These are phyloP conservation scores for Seira ritae DNA, from an alignment of 2,888 invertebrate genomes.

Conservation along the genomic window DNA sequence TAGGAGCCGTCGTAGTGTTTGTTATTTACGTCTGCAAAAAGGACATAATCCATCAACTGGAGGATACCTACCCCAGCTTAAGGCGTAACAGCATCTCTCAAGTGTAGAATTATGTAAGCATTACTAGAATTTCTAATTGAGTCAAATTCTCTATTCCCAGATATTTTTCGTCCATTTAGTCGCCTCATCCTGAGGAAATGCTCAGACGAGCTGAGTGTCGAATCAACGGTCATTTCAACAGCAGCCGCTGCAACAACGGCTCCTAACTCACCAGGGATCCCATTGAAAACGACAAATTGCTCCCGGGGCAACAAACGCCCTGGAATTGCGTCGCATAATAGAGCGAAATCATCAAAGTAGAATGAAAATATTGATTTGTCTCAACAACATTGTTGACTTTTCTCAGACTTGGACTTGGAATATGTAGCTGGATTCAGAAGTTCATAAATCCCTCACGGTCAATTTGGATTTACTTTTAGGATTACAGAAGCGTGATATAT, in stretches of 20 bases:
- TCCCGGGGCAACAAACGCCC: no score
- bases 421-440: no score
- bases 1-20: slow-evolving; percentile 69
- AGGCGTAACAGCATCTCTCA: slow-evolving; percentile 53
- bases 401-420: neutral
- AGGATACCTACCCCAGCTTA: slow-evolving; percentile 63
- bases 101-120: no score
- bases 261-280: slow-evolving; percentile 13
- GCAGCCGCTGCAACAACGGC: neutral
- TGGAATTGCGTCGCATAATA: neutral
- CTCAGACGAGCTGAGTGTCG: slow-evolving; percentile 44
- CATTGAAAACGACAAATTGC: slow-evolving; percentile 1
- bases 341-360: neutral
- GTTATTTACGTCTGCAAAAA: slow-evolving; percentile 71
- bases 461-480: no score
- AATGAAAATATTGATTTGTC: neutral
- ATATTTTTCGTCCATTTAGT: slow-evolving; percentile 35
- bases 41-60: slow-evolving; percentile 66
- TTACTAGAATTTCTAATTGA: no score
- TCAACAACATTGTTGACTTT: neutral
- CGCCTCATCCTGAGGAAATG: slow-evolving; percentile 47
- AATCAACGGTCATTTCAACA: slow-evolving; percentile 35
- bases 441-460: no score
- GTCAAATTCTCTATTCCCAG: slow-evolving; percentile 11
- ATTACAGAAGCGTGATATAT: no score